Conservation (phyloP, 2,797 vertebrate species). For the Emys orbicularis region DNA sequence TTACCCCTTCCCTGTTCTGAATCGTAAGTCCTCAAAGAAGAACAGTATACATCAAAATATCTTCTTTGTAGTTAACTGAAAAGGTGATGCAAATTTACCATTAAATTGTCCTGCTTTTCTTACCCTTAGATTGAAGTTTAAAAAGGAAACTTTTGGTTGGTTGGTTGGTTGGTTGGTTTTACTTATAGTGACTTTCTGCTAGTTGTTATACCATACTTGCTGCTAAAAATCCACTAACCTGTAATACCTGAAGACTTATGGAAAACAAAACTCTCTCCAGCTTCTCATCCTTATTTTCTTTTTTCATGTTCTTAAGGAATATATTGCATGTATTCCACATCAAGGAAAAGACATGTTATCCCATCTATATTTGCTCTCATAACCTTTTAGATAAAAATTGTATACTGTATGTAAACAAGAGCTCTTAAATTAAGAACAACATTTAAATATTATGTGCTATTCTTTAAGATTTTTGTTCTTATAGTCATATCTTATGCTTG, state of each 20-base stretch:
- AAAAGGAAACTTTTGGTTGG: neutral
- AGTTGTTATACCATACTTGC: neutral
- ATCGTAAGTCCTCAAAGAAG: neutral
- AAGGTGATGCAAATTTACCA: neutral
- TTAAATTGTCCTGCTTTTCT: neutral
- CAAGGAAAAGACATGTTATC: neutral
- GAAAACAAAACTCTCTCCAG: neutral
- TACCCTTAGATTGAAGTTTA: neutral
- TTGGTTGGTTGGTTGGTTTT: neutral
- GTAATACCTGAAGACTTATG: neutral
- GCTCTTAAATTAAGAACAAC: neutral
- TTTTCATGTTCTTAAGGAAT: neutral
- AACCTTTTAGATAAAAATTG: neutral
- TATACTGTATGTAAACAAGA: neutral
- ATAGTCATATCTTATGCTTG: neutral
- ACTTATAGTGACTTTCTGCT: neutral
- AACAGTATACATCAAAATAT: neutral
- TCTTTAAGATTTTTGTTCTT: neutral
- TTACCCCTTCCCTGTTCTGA: slow-evolving; percentile 12
- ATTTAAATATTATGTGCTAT: neutral
- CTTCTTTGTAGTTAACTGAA: slow-evolving; percentile 22
- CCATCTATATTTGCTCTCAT: neutral
- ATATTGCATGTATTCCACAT: slow-evolving; percentile 16
- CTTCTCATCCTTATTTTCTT: neutral
- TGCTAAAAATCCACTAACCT: neutral